Evolutionary conservation across 1,140 invertebrate genomes (phyloP).

Genomic region (Anastatus disparis): DNA sequence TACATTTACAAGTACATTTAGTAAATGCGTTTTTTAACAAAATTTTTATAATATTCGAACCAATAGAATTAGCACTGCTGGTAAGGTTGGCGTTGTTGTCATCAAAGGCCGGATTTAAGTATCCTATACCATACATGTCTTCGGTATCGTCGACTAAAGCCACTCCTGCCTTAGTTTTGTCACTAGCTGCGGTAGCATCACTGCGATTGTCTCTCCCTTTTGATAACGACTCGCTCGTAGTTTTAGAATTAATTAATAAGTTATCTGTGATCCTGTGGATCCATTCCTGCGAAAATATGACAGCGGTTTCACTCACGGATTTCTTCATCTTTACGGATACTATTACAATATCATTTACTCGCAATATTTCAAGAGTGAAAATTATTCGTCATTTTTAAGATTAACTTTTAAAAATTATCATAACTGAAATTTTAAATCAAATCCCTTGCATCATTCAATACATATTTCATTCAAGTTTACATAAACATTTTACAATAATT

Average conservation of each 20-base stretch:
- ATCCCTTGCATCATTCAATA: too few relatives aligned
- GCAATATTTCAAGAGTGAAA: conserved; percentile 1
- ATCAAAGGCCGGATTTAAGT: conserved; percentile 63
- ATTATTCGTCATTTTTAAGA: background rate
- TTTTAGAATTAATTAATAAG: conserved; percentile 56
- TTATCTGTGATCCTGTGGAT: conserved; percentile 62
- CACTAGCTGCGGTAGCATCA: conserved; percentile 8
- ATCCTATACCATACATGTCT: conserved; percentile 57
- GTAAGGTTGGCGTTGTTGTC: conserved; percentile 44
- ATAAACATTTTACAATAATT: too few relatives aligned
- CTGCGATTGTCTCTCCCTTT: conserved; percentile 60
- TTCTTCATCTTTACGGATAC: too few relatives aligned
- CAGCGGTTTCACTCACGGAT: conserved; percentile 28
- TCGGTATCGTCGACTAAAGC: conserved; percentile 43
- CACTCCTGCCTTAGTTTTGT: background rate
- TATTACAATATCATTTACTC: too few relatives aligned
- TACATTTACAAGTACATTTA: too few relatives aligned
- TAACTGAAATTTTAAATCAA: too few relatives aligned
- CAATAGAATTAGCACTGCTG: conserved; percentile 9
- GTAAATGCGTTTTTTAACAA: conserved; percentile 6
- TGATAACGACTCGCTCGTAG: conserved; percentile 45
- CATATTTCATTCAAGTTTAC: too few relatives aligned
- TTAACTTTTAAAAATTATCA: too few relatives aligned
- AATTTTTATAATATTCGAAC: conserved; percentile 27
- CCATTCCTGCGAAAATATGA: conserved; percentile 63